These are phyloP conservation scores for Cercopithecus mona DNA, from an alignment of 2,113 vertebrate species.

Conservation along the genomic window DNA sequence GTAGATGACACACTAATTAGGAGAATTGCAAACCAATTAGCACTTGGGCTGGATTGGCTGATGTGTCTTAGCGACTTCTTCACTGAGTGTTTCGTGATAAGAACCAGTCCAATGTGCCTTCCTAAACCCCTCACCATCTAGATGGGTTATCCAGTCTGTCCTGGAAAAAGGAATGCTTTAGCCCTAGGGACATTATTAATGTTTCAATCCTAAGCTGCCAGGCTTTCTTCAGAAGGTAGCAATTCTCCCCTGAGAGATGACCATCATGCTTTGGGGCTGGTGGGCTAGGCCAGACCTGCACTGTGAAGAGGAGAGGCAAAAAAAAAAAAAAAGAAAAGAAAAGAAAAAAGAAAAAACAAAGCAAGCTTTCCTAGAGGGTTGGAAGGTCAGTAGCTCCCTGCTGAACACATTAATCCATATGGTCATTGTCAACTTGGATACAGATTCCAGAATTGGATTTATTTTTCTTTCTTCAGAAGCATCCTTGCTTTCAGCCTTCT, in stretches of 20 bases:
- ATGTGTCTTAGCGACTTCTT: slow-evolving; percentile 60
- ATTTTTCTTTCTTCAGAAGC: background rate
- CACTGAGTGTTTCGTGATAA: background rate
- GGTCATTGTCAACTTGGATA: background rate
- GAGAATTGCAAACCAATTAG: slow-evolving; percentile 75
- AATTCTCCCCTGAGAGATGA: background rate
- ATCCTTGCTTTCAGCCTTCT: background rate
- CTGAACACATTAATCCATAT: background rate
- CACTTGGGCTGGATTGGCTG: slow-evolving; percentile 64
- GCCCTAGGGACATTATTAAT: background rate
- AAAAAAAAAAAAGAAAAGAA: no score
- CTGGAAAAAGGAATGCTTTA: background rate
- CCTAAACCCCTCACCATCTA: no score
- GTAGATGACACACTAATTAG: slow-evolving; percentile 78
- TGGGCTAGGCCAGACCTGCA: no score
- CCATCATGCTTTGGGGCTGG: background rate
- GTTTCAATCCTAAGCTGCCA: background rate
- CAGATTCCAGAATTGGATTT: background rate
- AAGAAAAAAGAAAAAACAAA: no score
- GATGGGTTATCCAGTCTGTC: background rate
- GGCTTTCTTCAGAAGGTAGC: background rate
- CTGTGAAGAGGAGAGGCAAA: background rate
- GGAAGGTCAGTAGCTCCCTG: background rate
- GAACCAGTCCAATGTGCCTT: background rate
- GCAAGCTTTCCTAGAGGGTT: background rate